Evolutionary conservation across 2,113 vertebrate genomes (phyloP).

Genomic region (Mastomys natalensis): DNA sequence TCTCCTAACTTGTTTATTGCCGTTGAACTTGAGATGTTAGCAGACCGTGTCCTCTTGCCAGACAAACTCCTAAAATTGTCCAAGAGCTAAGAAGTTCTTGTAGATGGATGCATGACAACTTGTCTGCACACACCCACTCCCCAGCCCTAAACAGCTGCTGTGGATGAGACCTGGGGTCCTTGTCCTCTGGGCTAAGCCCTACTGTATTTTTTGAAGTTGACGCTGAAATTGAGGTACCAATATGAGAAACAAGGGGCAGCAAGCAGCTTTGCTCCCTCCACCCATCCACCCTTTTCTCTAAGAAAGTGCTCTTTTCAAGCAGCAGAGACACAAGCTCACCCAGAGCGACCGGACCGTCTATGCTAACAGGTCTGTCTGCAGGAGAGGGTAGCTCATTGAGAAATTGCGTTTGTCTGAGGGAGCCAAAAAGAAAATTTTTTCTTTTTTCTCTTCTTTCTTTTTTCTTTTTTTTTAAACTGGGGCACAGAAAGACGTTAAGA

Average conservation of each 20-base stretch:
- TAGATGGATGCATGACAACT: conserved; percentile 9
- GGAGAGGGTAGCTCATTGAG: conserved; percentile 42
- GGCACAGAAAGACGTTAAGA: conserved; percentile 44
- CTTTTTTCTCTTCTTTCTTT: not conserved
- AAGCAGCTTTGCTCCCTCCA: not conserved
- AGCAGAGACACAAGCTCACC: conserved; percentile 62
- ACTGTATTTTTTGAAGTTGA: conserved; percentile 52
- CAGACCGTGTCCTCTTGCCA: not conserved
- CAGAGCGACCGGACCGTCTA: conserved; percentile 59
- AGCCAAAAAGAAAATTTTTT: conserved; percentile 3
- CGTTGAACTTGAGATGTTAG: not conserved
- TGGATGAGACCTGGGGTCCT: not conserved
- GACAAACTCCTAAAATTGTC: not conserved
- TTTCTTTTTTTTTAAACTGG: not conserved
- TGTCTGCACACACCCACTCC: not conserved
- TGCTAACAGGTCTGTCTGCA: conserved; percentile 74
- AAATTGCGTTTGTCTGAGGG: conserved; percentile 48
- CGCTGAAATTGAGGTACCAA: conserved; percentile 57
- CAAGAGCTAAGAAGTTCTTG: not conserved
- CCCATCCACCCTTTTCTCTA: not conserved
- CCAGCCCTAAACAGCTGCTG: not conserved
- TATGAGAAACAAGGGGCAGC: conserved; percentile 64
- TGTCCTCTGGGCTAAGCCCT: conserved; percentile 52
- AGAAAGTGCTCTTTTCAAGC: conserved; percentile 77
- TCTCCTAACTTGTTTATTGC: not conserved